phyloP scores from a whole-genome alignment of 2,888 invertebrate genomes.

The Luffia ferchaultella region DNA sequence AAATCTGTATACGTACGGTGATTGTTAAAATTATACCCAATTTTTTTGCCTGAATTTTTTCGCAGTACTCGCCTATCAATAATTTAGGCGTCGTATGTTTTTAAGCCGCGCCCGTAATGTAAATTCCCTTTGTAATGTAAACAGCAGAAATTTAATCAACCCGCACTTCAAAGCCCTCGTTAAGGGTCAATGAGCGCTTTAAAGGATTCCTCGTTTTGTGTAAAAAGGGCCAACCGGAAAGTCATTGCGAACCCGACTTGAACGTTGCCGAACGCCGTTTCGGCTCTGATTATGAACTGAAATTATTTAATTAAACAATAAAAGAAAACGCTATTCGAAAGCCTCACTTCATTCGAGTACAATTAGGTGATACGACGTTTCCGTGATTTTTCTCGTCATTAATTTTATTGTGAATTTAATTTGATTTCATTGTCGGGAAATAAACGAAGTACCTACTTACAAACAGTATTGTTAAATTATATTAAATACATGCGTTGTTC shows the following conservation, averaged over 20 bases:
- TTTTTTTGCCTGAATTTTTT: no score
- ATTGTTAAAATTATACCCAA: no score
- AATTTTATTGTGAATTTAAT: no score
- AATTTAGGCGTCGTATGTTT: constrained; percentile 12
- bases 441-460: no score
- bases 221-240: constrained; percentile 41
- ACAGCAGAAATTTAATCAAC: constrained; percentile 55
- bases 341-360: background rate
- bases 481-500: no score
- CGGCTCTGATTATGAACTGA: constrained; percentile 35
- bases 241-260: constrained; percentile 34
- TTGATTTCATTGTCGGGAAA: no score
- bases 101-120: constrained; percentile 29
- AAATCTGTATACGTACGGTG: no score
- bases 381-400: no score
- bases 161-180: constrained; percentile 41
- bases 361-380: background rate
- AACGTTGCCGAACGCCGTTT: constrained; percentile 35
- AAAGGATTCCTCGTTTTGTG: constrained; percentile 35
- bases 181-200: constrained; percentile 39
- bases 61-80: no score
- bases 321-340: background rate
- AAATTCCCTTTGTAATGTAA: constrained; percentile 48
- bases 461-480: no score
- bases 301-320: constrained; percentile 32